Evolutionary conservation across 1,140 invertebrate genomes (phyloP), one percentile per base, ranked within the genome.

Genomic region (Drosophila kikkawai): DNA sequence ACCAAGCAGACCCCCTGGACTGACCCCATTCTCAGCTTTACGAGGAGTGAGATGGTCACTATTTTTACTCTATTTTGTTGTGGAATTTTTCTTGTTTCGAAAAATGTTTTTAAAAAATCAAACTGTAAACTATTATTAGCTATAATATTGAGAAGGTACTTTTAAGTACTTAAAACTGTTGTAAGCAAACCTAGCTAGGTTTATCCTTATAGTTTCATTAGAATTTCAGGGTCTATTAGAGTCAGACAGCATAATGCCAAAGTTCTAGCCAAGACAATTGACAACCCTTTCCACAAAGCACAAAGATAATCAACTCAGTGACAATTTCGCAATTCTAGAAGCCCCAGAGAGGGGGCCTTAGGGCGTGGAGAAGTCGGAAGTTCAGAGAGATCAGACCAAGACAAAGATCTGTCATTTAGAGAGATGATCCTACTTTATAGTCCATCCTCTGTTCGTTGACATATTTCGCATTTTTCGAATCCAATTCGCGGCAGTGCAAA

Each of bases 401-500:
- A 83, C 82, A 83, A 83, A 77, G 81, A 84, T 80, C 71, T 80
- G 79, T 59, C 73, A 80, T 78, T 82, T 68, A 81, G 60, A 29
- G 58, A 34, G 47, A 17, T 22, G 47, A 17, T 22, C 34, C 19
- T 56, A 39, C 51, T n/a, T 36, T 55, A 55, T 37, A 22, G 51
- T 37, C 7, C 15, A 13, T n/a, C 19, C 36, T 56, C 53, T 56
- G 19, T 32, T 44, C 39, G 11, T 26, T 29, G 82, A 85, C 83
- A 86, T 55, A 85, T 85, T 76, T 77, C 56, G 61, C 55, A 66
- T 66, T 59, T 84, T 76, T 60, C 55, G 67, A 74, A 74, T 73
- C 75, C 74, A 66, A 75, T 82, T 86, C 61, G 83, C 79, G 83
- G 73, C 83, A 67, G 83, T 86, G 83, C 83, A 87, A 86, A 86